Base-by-base conservation (phyloP, 2,797 vertebrate species). In the Oreochromis grahami region DNA sequence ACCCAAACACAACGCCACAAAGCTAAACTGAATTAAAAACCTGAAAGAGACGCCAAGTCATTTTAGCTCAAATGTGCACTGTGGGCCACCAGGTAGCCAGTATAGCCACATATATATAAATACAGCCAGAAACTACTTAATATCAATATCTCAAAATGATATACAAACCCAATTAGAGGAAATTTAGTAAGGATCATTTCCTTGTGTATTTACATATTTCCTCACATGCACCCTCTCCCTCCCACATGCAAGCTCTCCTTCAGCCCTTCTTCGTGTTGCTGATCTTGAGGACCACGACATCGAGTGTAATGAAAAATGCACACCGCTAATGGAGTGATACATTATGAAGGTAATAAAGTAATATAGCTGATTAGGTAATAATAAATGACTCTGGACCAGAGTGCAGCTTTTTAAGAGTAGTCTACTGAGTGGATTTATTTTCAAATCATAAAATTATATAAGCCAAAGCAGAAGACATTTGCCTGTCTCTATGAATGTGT, bases 401-500 rank as follows among this genome's bases (percentile, higher is more conserved):
- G 15, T 26, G 48, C 63, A 82, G 29, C 60, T 80, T 48, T 53
- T 79, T 65, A 87, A 82, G 77, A 83, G 32, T 1, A n/a, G 58
- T 80, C 2, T 4, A 88, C 55, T 87, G 83, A 74, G 65, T 34
- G n/a, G 11, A 13, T 78, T 17, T 55, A 68, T 85, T 87, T 84
- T 84, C 15, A 80, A 81, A 77, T 84, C 48, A 21, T 87, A 76
- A 86, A 51, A 89, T 76, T 86, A 84, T 83, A 86, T 2, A 21
- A 83, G 53, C 32, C 76, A 50, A 77, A 76, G 41, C 12, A 56
- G 81, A 3, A 76, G 82, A 86, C 45, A 36, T 92, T 53, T 79
- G 51, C 51, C 84, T 15, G 51, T 68, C 58, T 88, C 83, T 51
- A 89, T 93, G 90, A 94, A 93, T 88, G 87, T 89, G 86, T 89